phyloP scores from a whole-genome alignment of 2,888 invertebrate species.

The Tenthredo amoena region DNA sequence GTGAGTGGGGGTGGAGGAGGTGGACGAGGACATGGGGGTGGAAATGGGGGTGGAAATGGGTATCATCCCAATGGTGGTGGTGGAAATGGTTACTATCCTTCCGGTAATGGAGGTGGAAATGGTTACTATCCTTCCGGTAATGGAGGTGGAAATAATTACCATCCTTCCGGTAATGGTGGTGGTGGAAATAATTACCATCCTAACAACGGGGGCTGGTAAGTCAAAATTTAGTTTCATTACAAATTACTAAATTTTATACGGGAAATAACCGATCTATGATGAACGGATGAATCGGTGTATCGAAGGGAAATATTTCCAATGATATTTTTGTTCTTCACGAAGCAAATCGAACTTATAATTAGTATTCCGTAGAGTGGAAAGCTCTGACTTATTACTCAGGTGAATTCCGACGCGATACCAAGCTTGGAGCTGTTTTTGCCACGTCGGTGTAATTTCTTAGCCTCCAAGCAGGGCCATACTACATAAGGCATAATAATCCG shows the following conservation, averaged over 20 bases:
- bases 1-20: constrained; percentile 45
- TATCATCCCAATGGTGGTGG: neutral
- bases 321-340: too few relatives aligned
- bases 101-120: neutral
- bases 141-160: neutral
- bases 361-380: neutral
- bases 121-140: neutral
- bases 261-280: neutral
- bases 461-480: neutral
- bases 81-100: constrained; percentile 11
- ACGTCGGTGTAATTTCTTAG: constrained; percentile 21
- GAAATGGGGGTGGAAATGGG: neutral
- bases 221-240: neutral
- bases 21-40: neutral
- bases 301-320: neutral
- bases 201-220: constrained; percentile 56
- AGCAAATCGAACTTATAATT: neutral
- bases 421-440: neutral
- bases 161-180: constrained; percentile 52
- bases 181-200: constrained; percentile 45
- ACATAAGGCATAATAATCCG: constrained; percentile 12
- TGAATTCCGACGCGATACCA: neutral
- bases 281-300: neutral
- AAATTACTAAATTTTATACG: neutral
- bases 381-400: neutral